Base-by-base conservation (phyloP, 2,797 vertebrate genomes). In the Enteromius thamalakanensis region DNA sequence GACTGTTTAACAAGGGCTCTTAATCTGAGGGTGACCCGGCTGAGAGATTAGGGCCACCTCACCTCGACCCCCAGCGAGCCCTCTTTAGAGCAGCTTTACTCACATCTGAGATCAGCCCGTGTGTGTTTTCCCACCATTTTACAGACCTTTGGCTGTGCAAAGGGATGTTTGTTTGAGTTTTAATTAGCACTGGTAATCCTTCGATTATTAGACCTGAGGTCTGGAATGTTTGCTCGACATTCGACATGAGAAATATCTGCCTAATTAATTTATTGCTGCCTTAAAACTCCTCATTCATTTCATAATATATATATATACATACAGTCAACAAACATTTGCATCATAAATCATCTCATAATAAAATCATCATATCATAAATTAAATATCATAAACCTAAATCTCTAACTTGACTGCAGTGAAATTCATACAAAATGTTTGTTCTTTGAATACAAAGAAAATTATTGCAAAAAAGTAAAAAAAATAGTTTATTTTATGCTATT, bases 181-280 rank as follows among this genome's bases (percentile, higher is more conserved):
- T 98, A 97, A 97, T 97, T 97, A 97, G 95, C 91, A 93, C 93
- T 94, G 93, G 94, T 96, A 95, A 95, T 96, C 94, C 95, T 93
- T 93, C 93, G 96, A 97, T 96, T 96, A 96, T 95, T 94, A 94
- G 91, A 90, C 88, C 90, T 80, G 78, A 91, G 81, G 89, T 86
- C 86, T 80, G 92, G 93, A 88, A 90, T 97, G 94, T 97, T 97
- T 96, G 94, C 95, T 93, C 92, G 96, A 94, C 92, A 34, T 34
- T 34, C 34, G 5, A 34, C 95, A 92, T 89, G 91, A 93, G 42
- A 90, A 92, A 92, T 92, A 85, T 76, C 47, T 60, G 75, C 47
- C 8, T 55, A 68, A 37, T 82, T 55, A 55, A 60, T 69, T 40
- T 69, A 68, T 53, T 23, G 64, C 37, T 79, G 34, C 45, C 11